Evolutionary conservation across 2,113 vertebrate genomes (phyloP).

Genomic region (Petromus typicus): DNA sequence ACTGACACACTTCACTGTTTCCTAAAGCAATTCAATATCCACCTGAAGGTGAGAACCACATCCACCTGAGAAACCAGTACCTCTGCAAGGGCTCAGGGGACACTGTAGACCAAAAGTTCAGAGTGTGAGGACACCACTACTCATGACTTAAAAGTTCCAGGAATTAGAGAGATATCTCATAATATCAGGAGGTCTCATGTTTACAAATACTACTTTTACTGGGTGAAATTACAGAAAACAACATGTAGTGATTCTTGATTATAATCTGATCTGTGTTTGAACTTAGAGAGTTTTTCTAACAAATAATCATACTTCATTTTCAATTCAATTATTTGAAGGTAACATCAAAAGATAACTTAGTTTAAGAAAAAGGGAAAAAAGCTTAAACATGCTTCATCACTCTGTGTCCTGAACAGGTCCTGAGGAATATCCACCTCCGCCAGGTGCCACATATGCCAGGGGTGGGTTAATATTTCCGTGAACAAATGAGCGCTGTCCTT

Average conservation of each 20-base stretch:
- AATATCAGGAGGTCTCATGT: constrained; percentile 7
- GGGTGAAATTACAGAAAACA: constrained; percentile 2
- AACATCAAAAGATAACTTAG: background rate
- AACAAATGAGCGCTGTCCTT: background rate
- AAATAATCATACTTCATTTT: background rate
- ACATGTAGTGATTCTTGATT: background rate
- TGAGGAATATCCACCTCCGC: background rate
- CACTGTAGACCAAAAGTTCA: background rate
- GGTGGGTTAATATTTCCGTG: background rate
- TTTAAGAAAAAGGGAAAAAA: constrained; percentile 18
- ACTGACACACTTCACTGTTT: background rate
- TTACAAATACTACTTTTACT: constrained; percentile 15
- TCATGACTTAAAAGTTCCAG: background rate
- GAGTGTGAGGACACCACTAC: background rate
- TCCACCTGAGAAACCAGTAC: too few relatives aligned
- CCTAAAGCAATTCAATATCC: background rate
- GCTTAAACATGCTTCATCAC: background rate
- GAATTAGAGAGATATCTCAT: background rate
- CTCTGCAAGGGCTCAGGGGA: background rate
- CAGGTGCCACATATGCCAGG: background rate
- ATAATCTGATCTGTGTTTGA: background rate
- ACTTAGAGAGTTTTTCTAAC: constrained; percentile 12
- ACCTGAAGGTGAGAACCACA: background rate
- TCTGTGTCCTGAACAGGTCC: background rate
- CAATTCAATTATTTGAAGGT: background rate